Evolutionary conservation across 2,888 invertebrate genomes (phyloP).

Genomic region (Falcaria lacertinaria): DNA sequence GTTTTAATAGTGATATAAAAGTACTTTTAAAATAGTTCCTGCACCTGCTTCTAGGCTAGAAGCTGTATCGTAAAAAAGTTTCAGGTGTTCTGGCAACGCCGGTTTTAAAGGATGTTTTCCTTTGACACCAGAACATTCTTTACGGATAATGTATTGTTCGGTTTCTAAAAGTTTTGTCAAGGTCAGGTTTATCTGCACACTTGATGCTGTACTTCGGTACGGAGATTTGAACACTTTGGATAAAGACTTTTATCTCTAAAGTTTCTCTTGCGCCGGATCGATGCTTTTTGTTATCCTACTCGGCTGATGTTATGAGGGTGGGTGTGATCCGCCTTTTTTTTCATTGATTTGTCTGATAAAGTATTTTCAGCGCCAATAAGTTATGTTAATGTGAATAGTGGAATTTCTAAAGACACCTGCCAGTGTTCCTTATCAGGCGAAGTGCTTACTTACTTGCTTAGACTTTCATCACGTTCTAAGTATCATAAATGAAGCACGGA

Average conservation of each 20-base stretch:
- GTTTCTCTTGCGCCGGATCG: not conserved
- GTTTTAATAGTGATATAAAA: constrained; percentile 57
- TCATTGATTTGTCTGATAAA: no score
- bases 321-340: not conserved
- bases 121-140: constrained; percentile 20
- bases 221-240: not conserved
- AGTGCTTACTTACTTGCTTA: not conserved
- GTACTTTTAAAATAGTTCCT: constrained; percentile 56
- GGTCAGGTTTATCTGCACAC: not conserved
- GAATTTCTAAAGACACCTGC: no score
- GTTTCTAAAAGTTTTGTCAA: not conserved
- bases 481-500: constrained; percentile 15
- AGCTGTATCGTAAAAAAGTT: constrained; percentile 51
- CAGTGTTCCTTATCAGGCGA: no score
- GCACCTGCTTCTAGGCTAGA: constrained; percentile 19
- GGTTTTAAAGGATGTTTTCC: constrained; percentile 23
- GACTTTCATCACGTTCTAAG: constrained; percentile 1
- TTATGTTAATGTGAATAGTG: no score
- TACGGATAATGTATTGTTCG: constrained; percentile 14
- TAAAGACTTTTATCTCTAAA: not conserved
- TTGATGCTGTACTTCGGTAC: not conserved
- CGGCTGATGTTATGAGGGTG: not conserved
- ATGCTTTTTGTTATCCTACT: not conserved
- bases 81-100: constrained; percentile 27
- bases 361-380: no score